Evolutionary conservation across 2,797 vertebrate species (phyloP), one percentile per base, ranked within the genome.

Genomic region (Petrocephalus sullivani): DNA sequence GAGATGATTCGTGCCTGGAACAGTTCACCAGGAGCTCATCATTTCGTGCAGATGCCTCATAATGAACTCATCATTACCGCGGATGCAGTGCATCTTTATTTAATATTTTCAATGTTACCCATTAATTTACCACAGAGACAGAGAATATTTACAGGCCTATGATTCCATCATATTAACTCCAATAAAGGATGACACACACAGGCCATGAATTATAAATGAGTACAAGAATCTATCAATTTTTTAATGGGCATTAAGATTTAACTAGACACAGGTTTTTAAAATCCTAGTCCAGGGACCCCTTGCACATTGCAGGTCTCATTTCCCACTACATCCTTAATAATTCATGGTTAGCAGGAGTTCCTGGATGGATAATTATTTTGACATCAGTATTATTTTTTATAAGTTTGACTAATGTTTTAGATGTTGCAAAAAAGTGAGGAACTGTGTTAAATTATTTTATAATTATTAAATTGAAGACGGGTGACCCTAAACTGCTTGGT

Each of bases 171-270:
- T 81, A n/a, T 19, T 49, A 46, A 49, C 75, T 49, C 75, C 75
- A 49, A 21, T 41, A 81, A 46, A 41, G n/a, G 41, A 37, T 81
- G 41, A 81, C 7, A 49, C 41, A 49, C 75, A 81, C 19, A 81
- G 75, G 75, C 41, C 75, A 49, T 81, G 75, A 81, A 81, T 81
- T 49, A 81, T 46, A 81, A 81, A 81, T 49, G 75, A 81, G 37
- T 21, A 81, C 41, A 21, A 49, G 37, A 81, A 49, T 81, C 46
- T 81, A 46, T 78, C 71, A 37, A 78, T 49, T 28, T 49, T 49
- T 81, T 81, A 81, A 81, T 81, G 16, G 75, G 16, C 75, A 49
- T 46, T 81, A 81, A 81, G 46, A 81, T 49, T 81, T 19, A 81
- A 81, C 75, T 81, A 81, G 75, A 49, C 19, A 41, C 71, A 81